These are phyloP conservation scores for Alcis repandata DNA, from an alignment of 2,888 invertebrate genomes.

Conservation along the genomic window DNA sequence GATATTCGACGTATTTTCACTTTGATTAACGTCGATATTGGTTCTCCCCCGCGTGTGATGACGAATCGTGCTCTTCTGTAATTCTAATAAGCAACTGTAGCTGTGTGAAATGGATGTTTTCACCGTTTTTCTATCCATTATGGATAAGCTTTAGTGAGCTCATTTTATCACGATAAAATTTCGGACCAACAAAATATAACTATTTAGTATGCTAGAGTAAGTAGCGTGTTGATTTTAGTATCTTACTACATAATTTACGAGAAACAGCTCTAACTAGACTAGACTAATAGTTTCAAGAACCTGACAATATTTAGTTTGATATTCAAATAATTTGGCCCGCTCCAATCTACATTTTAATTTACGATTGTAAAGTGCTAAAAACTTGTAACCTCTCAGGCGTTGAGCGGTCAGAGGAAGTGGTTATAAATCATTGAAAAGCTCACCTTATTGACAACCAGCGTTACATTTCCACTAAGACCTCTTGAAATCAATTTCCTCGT, in stretches of 20 bases:
- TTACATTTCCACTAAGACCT: conserved; percentile 67
- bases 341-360: conserved; percentile 36
- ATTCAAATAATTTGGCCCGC: conserved; percentile 14
- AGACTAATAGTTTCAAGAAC: no score
- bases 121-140: conserved; percentile 35
- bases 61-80: conserved; percentile 62
- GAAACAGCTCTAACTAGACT: neutral
- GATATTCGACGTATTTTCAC: conserved; percentile 67
- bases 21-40: conserved; percentile 71
- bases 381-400: conserved; percentile 55
- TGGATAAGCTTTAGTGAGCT: neutral
- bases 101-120: conserved; percentile 32
- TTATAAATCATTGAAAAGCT: conserved; percentile 66
- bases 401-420: conserved; percentile 54
- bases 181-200: neutral
- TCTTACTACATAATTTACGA: no score
- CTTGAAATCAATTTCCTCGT: conserved; percentile 79
- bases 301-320: neutral
- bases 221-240: neutral
- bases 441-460: conserved; percentile 67
- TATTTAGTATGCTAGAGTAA: neutral
- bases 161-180: neutral
- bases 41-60: conserved; percentile 63
- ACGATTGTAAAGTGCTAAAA: conserved; percentile 45
- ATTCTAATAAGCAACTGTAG: conserved; percentile 28